These are phyloP conservation scores for Takifugu flavidus DNA, from an alignment of 2,113 vertebrate genomes.

Conservation along the genomic window DNA sequence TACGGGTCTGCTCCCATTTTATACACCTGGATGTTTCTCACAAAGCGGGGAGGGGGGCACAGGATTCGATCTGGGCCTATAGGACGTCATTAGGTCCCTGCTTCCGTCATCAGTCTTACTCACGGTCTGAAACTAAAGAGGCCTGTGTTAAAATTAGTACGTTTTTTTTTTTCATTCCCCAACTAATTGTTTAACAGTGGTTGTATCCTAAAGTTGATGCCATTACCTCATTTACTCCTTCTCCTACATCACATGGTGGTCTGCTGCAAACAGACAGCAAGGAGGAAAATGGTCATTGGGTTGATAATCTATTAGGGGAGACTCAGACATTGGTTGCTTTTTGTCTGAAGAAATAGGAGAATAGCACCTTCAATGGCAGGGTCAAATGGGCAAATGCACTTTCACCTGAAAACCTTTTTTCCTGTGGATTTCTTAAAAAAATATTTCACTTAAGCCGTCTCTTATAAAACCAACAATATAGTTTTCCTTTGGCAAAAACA, in stretches of 20 bases:
- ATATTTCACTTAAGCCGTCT: too few species aligned
- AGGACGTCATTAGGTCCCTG: constrained; percentile 86
- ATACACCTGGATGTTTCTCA: constrained; percentile 76
- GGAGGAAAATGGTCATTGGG: not conserved
- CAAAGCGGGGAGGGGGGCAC: constrained; percentile 54
- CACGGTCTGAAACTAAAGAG: constrained; percentile 41
- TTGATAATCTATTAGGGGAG: not conserved
- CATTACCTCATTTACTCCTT: constrained; percentile 55
- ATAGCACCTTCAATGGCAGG: too few species aligned
- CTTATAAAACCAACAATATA: too few species aligned
- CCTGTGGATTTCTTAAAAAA: too few species aligned
- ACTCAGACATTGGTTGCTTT: not conserved
- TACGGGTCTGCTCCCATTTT: constrained; percentile 73
- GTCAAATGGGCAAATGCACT: too few species aligned
- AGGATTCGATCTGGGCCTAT: constrained; percentile 58
- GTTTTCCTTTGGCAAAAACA: too few species aligned
- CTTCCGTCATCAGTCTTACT: constrained; percentile 76
- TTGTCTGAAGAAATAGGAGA: too few species aligned
- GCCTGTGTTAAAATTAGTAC: constrained; percentile 37
- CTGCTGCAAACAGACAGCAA: not conserved
- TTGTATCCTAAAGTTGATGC: constrained; percentile 28
- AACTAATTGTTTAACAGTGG: constrained; percentile 39
- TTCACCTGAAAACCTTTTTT: too few species aligned
- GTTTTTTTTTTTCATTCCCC: constrained; percentile 25
- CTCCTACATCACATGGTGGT: not conserved